Conservation (phyloP, 1,140 invertebrate species). For the Teleogryllus occipitalis region DNA sequence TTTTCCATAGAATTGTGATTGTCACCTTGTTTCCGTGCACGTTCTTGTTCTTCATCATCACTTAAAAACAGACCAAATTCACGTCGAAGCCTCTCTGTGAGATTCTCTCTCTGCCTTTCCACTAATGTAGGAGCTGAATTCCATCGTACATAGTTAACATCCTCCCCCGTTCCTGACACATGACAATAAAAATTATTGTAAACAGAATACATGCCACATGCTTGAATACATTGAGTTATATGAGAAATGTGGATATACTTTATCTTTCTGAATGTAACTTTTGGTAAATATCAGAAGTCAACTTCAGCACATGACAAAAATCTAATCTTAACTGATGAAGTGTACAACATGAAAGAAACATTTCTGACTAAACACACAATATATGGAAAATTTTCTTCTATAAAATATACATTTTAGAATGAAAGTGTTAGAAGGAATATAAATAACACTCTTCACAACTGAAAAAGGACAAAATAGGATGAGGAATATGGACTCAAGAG, state of each 20-base stretch:
- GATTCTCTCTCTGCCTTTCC: constrained; percentile 63
- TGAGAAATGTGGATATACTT: too few relatives aligned
- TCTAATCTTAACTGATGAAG: neutral
- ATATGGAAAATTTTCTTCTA: neutral
- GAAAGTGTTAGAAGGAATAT: too few relatives aligned
- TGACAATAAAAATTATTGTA: neutral
- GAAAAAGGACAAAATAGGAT: too few relatives aligned
- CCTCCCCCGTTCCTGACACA: neutral
- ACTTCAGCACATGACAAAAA: too few relatives aligned
- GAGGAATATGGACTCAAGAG: too few relatives aligned
- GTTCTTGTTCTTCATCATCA: constrained; percentile 53
- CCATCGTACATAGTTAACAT: constrained; percentile 35
- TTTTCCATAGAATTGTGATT: neutral
- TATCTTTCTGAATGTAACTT: too few relatives aligned
- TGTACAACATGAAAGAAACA: neutral
- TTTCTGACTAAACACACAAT: neutral
- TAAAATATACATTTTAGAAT: neutral
- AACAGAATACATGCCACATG: neutral
- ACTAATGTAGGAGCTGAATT: constrained; percentile 60
- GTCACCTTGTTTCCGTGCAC: constrained; percentile 38
- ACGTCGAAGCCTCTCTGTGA: constrained; percentile 60
- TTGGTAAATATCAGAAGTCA: too few relatives aligned
- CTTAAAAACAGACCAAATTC: constrained; percentile 66
- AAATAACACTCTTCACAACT: too few relatives aligned
- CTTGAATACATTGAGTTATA: too few relatives aligned